Evolutionary conservation across 1,140 invertebrate species (phyloP).

Genomic region (Calephelis virginiensis): DNA sequence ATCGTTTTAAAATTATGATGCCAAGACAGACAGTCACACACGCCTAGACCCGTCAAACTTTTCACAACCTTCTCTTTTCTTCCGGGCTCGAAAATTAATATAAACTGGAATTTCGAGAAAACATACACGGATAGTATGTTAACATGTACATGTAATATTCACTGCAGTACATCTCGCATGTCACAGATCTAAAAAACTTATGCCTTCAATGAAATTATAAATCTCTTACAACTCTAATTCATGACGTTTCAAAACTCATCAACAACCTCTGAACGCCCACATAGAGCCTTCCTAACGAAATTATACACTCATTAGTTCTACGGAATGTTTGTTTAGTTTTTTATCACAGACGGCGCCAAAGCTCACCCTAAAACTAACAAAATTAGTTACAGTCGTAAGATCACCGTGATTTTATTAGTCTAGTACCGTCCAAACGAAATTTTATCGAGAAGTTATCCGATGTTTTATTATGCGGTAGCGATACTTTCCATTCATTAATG

Average conservation of each 20-base stretch:
- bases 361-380: constrained; percentile 58
- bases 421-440: constrained; percentile 32
- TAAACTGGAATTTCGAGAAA: too few relatives aligned
- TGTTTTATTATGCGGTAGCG: constrained; percentile 23
- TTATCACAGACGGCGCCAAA: constrained; percentile 57
- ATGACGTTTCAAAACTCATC: constrained; percentile 23
- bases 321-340: constrained; percentile 66
- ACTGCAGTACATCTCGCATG: too few relatives aligned
- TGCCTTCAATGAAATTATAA: background rate
- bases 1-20: too few relatives aligned
- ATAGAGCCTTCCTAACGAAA: constrained; percentile 61
- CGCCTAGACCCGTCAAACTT: too few relatives aligned
- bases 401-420: constrained; percentile 54
- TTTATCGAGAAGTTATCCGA: constrained; percentile 39
- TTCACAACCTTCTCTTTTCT: too few relatives aligned
- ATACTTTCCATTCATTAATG: constrained; percentile 7
- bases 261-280: constrained; percentile 50
- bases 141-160: too few relatives aligned
- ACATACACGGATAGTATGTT: too few relatives aligned
- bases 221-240: constrained; percentile 8
- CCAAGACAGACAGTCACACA: too few relatives aligned
- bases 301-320: constrained; percentile 74
- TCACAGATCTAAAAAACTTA: background rate
- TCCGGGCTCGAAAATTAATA: too few relatives aligned
- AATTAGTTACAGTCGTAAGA: constrained; percentile 67